Evolutionary conservation across 2,797 vertebrate genomes (phyloP), one percentile per base, ranked within the genome.

Genomic region (Nothura maculosa): DNA sequence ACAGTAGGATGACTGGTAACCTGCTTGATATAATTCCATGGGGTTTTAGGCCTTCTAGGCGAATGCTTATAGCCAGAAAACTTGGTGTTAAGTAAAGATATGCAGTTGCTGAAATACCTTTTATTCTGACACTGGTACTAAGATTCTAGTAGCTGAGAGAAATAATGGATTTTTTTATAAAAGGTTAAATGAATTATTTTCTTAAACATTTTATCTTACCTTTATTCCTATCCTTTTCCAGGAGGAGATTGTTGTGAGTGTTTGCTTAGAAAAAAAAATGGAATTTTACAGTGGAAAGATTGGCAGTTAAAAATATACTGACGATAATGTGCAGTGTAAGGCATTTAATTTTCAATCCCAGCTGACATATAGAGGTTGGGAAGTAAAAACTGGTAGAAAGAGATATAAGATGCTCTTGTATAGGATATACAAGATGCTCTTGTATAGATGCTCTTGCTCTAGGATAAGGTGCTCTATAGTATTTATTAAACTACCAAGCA

Each of bases 1-100:
- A 96, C 96, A 97, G 82, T 74, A 84, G 85, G 50, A 95, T 94
- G 93, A 96, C 95, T 97, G 78, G 72, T 82, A 86, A 55, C 83
- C 68, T 84, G 64, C 93, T 70, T 94, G 73, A 70, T 92, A 92
- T 36, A 97, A 97, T 94, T 97, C 94, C 94, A 36, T 32, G 9
- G 91, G 57, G 80, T 83, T 96, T 96, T 64, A 93, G 66, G 40
- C 81, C 58, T 94, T 96, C 81, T 89, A 75, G 45, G 45, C 93
- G 84, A 96, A 96, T 89, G 50, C 52, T 87, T 94, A 85, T 30
- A 85, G 54, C 50, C 15, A 82, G 61, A 69, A 84, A 82, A 34
- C 8, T 74, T 90, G 60, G 28, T 9, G 93, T 92, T 92, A 61
- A 85, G 12, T 83, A 76, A 94, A 95, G 30, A 57, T 90, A 62